These are phyloP conservation scores for Cyclophora albipunctata DNA, from an alignment of 2,888 invertebrate genomes.

Conservation along the genomic window DNA sequence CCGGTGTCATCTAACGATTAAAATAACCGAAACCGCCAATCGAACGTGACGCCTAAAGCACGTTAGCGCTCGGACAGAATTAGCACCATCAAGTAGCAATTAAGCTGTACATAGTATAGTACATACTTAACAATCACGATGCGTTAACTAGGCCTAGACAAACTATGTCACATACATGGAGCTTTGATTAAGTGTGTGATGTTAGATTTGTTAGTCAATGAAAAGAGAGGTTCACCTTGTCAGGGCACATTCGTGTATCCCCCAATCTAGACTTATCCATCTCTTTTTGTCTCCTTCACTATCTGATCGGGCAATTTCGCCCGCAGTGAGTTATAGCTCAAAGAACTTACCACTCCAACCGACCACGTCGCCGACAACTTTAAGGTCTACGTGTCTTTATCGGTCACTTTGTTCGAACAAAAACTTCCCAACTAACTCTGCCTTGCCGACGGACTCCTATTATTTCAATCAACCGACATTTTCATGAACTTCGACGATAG, in stretches of 20 bases:
- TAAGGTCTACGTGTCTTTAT: slow-evolving; percentile 37
- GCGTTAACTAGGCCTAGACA: too few species aligned
- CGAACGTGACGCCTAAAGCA: too few species aligned
- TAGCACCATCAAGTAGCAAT: too few species aligned
- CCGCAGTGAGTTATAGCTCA: slow-evolving; percentile 47
- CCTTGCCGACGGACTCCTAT: slow-evolving; percentile 11
- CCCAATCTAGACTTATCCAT: slow-evolving; percentile 45
- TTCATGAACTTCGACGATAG: slow-evolving; percentile 4
- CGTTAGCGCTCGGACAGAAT: too few species aligned
- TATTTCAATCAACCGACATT: slow-evolving; percentile 19
- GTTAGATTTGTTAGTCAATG: neutral
- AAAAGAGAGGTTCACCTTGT: slow-evolving; percentile 6
- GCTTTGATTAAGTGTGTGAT: slow-evolving; percentile 11
- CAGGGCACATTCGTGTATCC: slow-evolving; percentile 47
- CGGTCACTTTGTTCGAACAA: slow-evolving; percentile 30
- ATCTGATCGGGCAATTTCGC: slow-evolving; percentile 55
- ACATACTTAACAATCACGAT: too few species aligned
- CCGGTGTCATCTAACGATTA: too few species aligned
- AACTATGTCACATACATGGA: too few species aligned
- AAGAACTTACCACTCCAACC: slow-evolving; percentile 45
- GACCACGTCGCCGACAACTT: slow-evolving; percentile 34
- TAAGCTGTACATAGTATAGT: too few species aligned
- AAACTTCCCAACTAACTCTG: slow-evolving; percentile 22
- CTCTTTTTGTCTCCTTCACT: slow-evolving; percentile 44
- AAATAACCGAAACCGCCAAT: too few species aligned